Conservation (phyloP, 2,888 invertebrate genomes). For the Tetanocera ferruginea region DNA sequence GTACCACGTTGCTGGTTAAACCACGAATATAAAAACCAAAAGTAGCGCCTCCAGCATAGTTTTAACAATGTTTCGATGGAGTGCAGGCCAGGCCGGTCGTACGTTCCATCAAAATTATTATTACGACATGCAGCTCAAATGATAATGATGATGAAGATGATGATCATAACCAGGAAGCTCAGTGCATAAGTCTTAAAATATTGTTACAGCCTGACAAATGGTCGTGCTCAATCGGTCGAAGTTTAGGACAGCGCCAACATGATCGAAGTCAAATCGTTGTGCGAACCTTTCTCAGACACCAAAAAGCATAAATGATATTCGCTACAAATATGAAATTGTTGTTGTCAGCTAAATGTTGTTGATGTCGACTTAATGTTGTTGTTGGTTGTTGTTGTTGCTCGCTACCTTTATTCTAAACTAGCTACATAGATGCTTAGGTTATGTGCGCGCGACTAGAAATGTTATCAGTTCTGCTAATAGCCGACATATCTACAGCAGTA, state of each 20-base stretch:
- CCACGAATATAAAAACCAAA: neutral
- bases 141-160: neutral
- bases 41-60: neutral
- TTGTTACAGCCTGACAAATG: neutral
- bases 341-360: no score
- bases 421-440: neutral
- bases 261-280: neutral
- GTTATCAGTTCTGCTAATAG: neutral
- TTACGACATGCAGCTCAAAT: neutral
- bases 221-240: neutral
- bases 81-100: neutral
- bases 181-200: neutral
- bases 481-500: neutral
- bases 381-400: no score
- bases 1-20: neutral
- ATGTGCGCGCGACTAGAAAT: neutral
- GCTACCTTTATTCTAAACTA: no score
- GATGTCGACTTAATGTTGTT: no score
- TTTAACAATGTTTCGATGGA: neutral
- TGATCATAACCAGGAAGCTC: neutral
- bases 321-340: no score
- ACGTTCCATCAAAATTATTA: neutral
- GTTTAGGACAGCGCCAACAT: neutral
- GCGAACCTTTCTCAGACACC: neutral
- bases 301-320: no score